phyloP scores from a whole-genome alignment of 1,140 invertebrate species.

The Macrocentrus cingulum region DNA sequence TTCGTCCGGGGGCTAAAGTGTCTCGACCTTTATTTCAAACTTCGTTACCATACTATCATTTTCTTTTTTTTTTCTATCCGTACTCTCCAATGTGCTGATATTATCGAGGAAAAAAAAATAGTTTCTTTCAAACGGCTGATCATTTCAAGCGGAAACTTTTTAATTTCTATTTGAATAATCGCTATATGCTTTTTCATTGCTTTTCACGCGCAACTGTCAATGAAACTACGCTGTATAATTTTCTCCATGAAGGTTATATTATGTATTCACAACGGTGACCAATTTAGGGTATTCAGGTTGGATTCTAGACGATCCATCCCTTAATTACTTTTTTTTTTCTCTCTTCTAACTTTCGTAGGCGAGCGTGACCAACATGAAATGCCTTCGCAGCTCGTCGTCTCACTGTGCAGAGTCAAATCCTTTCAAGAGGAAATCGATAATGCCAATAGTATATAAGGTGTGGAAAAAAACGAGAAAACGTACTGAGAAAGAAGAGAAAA shows the following conservation, averaged over 20 bases:
- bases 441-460: constrained; percentile 16
- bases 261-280: constrained; percentile 24
- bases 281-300: constrained; percentile 26
- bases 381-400: constrained; percentile 8
- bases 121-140: not conserved
- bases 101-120: not conserved
- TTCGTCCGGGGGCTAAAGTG: too few relatives aligned
- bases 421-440: constrained; percentile 22
- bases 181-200: not conserved
- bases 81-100: too few relatives aligned
- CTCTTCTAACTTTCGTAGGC: constrained; percentile 30
- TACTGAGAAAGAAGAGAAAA: constrained; percentile 7
- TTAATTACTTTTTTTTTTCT: constrained; percentile 36
- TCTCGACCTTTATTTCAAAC: too few relatives aligned
- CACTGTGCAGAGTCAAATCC: constrained; percentile 19
- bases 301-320: constrained; percentile 31
- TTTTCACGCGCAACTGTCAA: too few relatives aligned
- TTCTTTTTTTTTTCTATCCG: too few relatives aligned
- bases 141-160: too few relatives aligned
- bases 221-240: not conserved
- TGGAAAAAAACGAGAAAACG: not conserved
- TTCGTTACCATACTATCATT: too few relatives aligned
- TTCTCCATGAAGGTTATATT: constrained; percentile 12
- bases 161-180: not conserved
- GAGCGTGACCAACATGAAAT: constrained; percentile 35